Percentiles rank a stretch among this genome's conserved stretches.
Evolutionary conservation across 1,140 invertebrate species (phyloP).

Genomic region (Scaptodrosophila lebanonensis): DNA sequence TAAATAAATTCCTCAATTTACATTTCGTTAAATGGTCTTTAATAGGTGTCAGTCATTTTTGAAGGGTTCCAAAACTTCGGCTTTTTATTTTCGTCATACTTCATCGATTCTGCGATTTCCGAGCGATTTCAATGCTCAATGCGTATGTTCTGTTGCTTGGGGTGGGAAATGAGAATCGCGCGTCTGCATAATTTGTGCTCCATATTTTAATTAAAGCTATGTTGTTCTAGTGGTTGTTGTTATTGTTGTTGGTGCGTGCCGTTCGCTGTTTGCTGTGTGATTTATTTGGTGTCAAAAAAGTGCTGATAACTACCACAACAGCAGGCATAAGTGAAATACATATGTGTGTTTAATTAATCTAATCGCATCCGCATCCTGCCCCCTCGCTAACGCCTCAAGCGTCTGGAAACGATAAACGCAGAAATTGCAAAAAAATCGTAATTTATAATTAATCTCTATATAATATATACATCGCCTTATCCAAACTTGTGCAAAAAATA

Average conservation of each 20-base stretch:
- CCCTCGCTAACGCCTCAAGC: constrained; percentile 35
- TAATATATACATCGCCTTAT: no score
- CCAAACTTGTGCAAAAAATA: no score
- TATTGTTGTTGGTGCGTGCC: constrained; percentile 20
- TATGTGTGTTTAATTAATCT: constrained; percentile 48
- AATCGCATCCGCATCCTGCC: constrained; percentile 48
- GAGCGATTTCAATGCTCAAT: background rate
- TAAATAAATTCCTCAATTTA: no score
- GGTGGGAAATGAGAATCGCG: no score
- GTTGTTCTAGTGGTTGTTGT: constrained; percentile 11
- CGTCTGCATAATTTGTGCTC: constrained; percentile 23
- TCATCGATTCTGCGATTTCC: no score
- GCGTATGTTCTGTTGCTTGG: no score
- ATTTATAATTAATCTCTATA: background rate
- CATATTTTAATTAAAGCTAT: constrained; percentile 16
- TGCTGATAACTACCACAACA: constrained; percentile 45
- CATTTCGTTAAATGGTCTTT: no score
- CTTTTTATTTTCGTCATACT: no score
- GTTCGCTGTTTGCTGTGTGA: constrained; percentile 32
- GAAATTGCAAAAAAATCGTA: constrained; percentile 1
- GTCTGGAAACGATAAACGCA: constrained; percentile 7
- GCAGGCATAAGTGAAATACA: constrained; percentile 18
- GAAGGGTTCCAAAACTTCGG: no score
- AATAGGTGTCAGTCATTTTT: no score
- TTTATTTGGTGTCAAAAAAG: constrained; percentile 55